Percentiles rank a stretch among this genome's conserved stretches.
Conservation (phyloP, 2,113 vertebrate species). For the Pavo muticus region DNA sequence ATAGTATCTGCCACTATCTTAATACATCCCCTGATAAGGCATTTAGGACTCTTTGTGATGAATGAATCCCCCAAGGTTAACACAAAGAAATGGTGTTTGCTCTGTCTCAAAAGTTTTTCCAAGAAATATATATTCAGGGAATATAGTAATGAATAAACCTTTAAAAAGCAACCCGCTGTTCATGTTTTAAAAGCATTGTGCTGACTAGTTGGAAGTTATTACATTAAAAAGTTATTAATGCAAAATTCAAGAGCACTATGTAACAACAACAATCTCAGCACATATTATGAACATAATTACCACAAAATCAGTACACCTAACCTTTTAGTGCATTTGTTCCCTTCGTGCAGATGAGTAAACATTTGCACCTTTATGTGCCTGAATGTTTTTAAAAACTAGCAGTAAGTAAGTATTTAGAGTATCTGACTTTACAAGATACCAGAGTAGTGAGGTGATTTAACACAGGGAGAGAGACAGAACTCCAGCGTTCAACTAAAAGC, state of each 20-base stretch:
- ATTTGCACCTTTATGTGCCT: conserved; percentile 25
- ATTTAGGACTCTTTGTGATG: not conserved
- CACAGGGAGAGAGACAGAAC: not conserved
- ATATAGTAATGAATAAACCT: conserved; percentile 6
- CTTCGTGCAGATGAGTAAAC: not conserved
- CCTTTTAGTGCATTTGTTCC: conserved; percentile 45
- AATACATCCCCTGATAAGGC: not conserved
- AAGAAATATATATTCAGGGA: not conserved
- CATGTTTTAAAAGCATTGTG: conserved; percentile 35
- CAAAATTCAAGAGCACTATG: conserved; percentile 25
- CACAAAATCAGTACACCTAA: conserved; percentile 34
- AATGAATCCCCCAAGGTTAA: not conserved
- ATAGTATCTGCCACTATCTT: not conserved
- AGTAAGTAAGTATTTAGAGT: not conserved
- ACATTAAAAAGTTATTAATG: conserved; percentile 60
- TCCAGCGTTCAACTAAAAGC: not conserved
- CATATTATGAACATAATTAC: conserved; percentile 33
- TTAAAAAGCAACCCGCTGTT: not conserved
- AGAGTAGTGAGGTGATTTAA: not conserved
- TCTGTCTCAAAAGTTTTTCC: not conserved
- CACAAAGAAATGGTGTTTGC: not conserved
- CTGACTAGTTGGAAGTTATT: conserved; percentile 20
- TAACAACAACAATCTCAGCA: conserved; percentile 5
- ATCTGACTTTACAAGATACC: not conserved
- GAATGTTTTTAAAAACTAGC: conserved; percentile 33